These are phyloP conservation scores for Python bivittatus DNA, from an alignment of 2,113 vertebrate species.

Conservation along the genomic window DNA sequence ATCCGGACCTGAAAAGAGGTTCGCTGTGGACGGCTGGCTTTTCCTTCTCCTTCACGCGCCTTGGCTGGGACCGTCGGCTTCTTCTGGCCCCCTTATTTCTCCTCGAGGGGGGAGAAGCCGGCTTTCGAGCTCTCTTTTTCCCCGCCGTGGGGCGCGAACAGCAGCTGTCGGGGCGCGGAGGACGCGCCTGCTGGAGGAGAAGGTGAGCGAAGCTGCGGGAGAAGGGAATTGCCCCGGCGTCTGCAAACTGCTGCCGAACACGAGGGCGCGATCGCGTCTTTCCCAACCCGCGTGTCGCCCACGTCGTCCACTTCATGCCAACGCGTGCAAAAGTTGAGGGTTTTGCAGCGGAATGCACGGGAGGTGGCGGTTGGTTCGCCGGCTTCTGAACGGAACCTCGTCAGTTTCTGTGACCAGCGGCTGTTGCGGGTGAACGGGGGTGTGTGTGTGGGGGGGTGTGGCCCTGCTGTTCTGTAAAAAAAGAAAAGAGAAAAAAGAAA, in stretches of 20 bases:
- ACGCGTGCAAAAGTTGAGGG: neutral
- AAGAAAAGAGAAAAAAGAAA: neutral
- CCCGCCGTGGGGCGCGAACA: neutral
- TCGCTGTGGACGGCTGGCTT: neutral
- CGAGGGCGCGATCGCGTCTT: neutral
- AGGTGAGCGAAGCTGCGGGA: neutral
- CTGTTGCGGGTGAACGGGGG: neutral
- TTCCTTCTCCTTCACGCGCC: accelerated
- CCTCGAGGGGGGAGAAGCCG: neutral
- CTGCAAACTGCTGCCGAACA: neutral
- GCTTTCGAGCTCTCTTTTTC: neutral
- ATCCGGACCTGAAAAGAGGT: neutral
- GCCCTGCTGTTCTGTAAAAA: neutral
- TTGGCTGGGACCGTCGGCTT: neutral
- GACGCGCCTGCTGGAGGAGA: neutral
- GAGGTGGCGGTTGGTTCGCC: neutral
- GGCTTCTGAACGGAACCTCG: neutral
- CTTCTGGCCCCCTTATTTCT: neutral
- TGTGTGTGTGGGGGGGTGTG: neutral
- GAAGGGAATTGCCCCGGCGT: neutral
- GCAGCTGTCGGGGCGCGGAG: too few relatives aligned
- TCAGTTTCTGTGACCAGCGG: neutral
- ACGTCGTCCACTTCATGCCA: neutral
- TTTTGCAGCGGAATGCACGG: neutral
- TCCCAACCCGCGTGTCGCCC: neutral